phyloP scores from a whole-genome alignment of 2,888 invertebrate species.

The Callimorpha dominula region DNA sequence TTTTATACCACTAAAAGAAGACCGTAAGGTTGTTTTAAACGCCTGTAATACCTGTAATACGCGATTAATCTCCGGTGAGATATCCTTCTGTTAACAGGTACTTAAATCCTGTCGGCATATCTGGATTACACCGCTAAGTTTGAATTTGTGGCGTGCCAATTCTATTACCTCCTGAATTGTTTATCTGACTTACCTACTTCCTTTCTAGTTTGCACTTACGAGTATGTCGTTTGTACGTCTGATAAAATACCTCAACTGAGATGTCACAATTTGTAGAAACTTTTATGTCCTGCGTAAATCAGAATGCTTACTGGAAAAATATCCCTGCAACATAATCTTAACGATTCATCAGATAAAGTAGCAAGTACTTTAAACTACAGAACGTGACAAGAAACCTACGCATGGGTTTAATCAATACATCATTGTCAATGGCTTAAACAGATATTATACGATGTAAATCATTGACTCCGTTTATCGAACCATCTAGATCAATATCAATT shows the following conservation, averaged over 20 bases:
- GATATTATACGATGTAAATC: slow-evolving; percentile 45
- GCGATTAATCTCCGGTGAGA: not conserved
- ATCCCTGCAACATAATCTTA: slow-evolving; percentile 1
- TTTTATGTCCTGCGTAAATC: not conserved
- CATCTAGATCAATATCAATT: slow-evolving; percentile 44
- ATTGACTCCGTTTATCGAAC: slow-evolving; percentile 19
- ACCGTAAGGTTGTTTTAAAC: not conserved
- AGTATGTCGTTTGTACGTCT: too few relatives aligned
- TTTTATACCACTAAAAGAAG: not conserved
- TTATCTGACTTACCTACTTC: too few relatives aligned
- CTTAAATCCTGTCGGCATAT: not conserved
- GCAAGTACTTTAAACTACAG: slow-evolving; percentile 7
- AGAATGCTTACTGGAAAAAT: not conserved
- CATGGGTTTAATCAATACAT: slow-evolving; percentile 20
- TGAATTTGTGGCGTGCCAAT: too few relatives aligned
- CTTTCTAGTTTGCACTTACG: too few relatives aligned
- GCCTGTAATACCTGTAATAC: too few relatives aligned
- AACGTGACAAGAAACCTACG: slow-evolving; percentile 44
- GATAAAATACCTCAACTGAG: not conserved
- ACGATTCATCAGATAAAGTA: slow-evolving; percentile 5
- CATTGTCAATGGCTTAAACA: slow-evolving; percentile 35
- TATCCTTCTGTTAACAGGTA: not conserved
- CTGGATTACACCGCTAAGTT: too few relatives aligned
- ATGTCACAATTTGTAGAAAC: not conserved
- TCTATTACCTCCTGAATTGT: too few relatives aligned